A percentile compares a stretch with the other conserved stretches of the same genome.
Evolutionary conservation across 2,113 vertebrate species (phyloP).

Genomic region (Myotis yumanensis): DNA sequence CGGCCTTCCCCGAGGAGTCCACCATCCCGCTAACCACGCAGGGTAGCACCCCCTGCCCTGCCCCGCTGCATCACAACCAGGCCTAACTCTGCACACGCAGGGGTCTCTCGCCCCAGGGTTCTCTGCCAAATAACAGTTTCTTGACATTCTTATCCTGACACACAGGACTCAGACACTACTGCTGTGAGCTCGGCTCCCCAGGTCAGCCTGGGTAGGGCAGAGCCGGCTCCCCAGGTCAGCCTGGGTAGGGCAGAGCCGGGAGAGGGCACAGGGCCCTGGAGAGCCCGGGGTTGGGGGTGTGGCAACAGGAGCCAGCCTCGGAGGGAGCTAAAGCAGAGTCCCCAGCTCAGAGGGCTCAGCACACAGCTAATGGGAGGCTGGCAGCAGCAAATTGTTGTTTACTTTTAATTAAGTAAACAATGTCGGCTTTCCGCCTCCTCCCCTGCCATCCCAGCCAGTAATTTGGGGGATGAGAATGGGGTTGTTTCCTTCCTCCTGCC

Average conservation of each 20-base stretch:
- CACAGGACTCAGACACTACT: background rate
- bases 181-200: background rate
- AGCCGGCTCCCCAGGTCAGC: background rate
- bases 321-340: constrained; percentile 48
- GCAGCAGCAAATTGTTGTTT: constrained; percentile 82
- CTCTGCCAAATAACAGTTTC: background rate
- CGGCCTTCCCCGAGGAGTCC: background rate
- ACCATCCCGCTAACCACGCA: background rate
- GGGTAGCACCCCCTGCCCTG: background rate
- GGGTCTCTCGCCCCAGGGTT: background rate
- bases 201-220: background rate
- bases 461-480: constrained; percentile 80
- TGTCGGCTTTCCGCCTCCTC: constrained; percentile 78
- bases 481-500: constrained; percentile 75
- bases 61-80: background rate
- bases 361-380: constrained; percentile 80
- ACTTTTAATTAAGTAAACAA: constrained; percentile 84
- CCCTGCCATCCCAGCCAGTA: constrained; percentile 81
- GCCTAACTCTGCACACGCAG: background rate
- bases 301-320: background rate
- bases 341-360: constrained; percentile 56
- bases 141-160: background rate
- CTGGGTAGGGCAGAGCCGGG: background rate
- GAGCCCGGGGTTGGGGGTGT: background rate
- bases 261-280: background rate